Evolutionary conservation across 2,888 invertebrate species (phyloP).

Genomic region (Petrolisthes cinctipes): DNA sequence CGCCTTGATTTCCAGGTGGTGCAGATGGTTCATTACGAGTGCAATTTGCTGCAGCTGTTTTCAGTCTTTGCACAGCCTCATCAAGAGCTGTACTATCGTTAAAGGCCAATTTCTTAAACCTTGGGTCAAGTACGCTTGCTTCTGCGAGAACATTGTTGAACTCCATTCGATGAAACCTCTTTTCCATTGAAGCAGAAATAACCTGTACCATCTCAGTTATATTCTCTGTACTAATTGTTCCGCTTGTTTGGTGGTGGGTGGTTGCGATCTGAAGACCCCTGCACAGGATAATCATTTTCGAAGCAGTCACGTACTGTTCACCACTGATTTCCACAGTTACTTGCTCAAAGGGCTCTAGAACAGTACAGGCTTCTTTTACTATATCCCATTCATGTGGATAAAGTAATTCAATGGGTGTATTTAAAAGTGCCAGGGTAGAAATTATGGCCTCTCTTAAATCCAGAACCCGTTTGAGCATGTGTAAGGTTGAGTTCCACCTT

Average conservation of each 20-base stretch:
- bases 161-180: conserved; percentile 22
- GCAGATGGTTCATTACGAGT: not conserved
- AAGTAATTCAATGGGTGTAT: conserved; percentile 1
- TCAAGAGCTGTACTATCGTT: conserved; percentile 6
- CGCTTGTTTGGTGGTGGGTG: not conserved
- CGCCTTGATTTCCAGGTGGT: not conserved
- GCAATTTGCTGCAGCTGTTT: conserved; percentile 12
- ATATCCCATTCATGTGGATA: conserved; percentile 7
- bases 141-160: conserved; percentile 8
- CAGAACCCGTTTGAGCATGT: conserved; percentile 15
- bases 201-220: not conserved
- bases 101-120: conserved; percentile 21
- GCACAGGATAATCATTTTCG: conserved; percentile 23
- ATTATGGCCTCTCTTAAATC: not conserved
- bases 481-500: too few relatives aligned
- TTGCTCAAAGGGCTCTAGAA: conserved; percentile 21
- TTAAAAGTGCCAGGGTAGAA: conserved; percentile 14
- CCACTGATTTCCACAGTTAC: conserved; percentile 14
- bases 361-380: not conserved
- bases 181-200: conserved; percentile 25
- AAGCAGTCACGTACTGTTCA: conserved; percentile 11
- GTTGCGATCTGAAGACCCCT: conserved; percentile 23
- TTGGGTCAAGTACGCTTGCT: not conserved
- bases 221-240: not conserved
- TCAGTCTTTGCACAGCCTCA: conserved; percentile 20